Percentiles rank a stretch among this genome's conserved stretches.
phyloP scores from a whole-genome alignment of 2,888 invertebrate genomes.

The Auanema freiburgensis region DNA sequence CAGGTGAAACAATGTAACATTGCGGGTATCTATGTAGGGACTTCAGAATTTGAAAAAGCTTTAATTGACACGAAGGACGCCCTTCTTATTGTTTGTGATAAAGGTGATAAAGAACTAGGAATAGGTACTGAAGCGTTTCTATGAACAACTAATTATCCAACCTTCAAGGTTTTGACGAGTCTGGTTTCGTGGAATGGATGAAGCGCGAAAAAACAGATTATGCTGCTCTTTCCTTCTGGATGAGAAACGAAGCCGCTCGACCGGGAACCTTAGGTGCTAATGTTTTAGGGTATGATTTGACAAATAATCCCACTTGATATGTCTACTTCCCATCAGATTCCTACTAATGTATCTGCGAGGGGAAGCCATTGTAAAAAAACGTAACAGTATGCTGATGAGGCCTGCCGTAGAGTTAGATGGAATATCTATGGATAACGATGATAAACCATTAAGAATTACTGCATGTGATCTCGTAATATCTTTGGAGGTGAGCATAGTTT shows the following conservation, averaged over 20 bases:
- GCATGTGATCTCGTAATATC: constrained; percentile 52
- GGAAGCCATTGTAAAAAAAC: constrained; percentile 40
- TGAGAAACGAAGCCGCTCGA: constrained; percentile 47
- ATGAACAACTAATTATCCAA: background rate
- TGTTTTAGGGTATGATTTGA: constrained; percentile 43
- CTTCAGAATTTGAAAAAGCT: constrained; percentile 52
- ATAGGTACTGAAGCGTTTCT: constrained; percentile 47
- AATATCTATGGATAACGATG: constrained; percentile 54
- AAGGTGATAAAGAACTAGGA: constrained; percentile 53
- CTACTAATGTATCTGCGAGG: constrained; percentile 59
- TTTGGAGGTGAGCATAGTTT: constrained; percentile 35
- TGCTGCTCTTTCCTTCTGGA: constrained; percentile 49
- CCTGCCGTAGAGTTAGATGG: constrained; percentile 46
- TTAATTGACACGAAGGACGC: constrained; percentile 57
- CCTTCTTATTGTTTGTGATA: constrained; percentile 59
- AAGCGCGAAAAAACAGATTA: constrained; percentile 44
- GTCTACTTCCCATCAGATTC: constrained; percentile 23
- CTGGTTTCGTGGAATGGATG: constrained; percentile 52
- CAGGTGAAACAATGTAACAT: constrained; percentile 32
- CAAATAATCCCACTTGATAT: background rate
- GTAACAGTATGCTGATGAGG: constrained; percentile 25
- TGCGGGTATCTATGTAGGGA: background rate
- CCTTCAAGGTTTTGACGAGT: constrained; percentile 42
- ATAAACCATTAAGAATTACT: constrained; percentile 45
- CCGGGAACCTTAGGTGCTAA: constrained; percentile 56